phyloP scores from a whole-genome alignment of 2,113 vertebrate genomes.

The Syngnathoides biaculeatus region DNA sequence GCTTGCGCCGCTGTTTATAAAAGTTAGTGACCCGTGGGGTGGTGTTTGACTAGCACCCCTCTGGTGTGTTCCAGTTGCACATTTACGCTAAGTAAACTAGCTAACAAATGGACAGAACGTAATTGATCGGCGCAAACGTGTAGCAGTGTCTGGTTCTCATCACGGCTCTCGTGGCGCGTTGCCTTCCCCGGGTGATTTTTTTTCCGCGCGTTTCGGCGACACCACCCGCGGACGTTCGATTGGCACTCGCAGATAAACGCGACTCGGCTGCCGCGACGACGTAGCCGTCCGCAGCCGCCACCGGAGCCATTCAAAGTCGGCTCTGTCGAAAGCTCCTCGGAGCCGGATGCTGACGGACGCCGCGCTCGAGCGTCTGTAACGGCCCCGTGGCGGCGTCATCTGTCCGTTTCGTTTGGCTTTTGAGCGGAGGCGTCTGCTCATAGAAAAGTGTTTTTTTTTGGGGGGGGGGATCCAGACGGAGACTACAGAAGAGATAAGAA shows the following conservation, averaged over 20 bases:
- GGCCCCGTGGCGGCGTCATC: conserved; percentile 8
- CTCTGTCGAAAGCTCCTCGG: conserved; percentile 7
- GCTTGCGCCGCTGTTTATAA: conserved; percentile 15
- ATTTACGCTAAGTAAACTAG: conserved; percentile 24
- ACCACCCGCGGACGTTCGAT: neutral
- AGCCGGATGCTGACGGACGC: conserved; percentile 44
- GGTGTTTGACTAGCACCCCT: conserved; percentile 36
- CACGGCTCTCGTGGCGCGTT: neutral
- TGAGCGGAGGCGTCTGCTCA: conserved; percentile 8
- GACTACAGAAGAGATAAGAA: conserved; percentile 26
- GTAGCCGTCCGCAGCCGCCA: neutral
- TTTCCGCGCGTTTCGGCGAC: conserved; percentile 1
- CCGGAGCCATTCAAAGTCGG: neutral
- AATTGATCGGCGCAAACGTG: conserved; percentile 24
- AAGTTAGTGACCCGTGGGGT: conserved; percentile 37
- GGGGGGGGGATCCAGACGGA: conserved; percentile 12
- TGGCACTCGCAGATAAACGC: conserved; percentile 16
- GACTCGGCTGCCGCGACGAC: neutral
- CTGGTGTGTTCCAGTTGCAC: conserved; percentile 56
- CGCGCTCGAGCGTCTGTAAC: conserved; percentile 6
- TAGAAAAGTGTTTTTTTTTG: conserved; percentile 26
- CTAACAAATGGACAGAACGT: neutral
- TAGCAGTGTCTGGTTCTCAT: neutral
- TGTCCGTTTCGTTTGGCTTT: conserved; percentile 10
- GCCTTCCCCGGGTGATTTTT: neutral